Conservation (phyloP, 2,113 vertebrate species). For the Mobula hypostoma region DNA sequence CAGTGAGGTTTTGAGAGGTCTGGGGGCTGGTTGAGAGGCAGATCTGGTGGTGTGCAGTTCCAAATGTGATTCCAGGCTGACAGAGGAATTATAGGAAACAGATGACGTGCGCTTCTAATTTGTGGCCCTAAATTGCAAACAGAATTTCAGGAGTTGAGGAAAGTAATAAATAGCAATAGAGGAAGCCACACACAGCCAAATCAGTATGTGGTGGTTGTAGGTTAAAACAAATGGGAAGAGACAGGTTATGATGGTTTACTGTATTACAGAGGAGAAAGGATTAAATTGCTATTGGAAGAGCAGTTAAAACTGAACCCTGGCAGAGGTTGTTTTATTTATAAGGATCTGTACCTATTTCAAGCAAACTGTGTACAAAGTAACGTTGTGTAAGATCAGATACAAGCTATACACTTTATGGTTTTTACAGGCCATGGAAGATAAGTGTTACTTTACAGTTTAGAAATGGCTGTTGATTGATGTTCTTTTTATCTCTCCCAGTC, state of each 20-base stretch:
- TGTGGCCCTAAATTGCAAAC: slow-evolving; percentile 98
- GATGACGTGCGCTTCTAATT: slow-evolving; percentile 99
- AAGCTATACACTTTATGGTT: slow-evolving; percentile 27
- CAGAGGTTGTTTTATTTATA: slow-evolving; percentile 60
- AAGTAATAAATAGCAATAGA: slow-evolving; percentile 84
- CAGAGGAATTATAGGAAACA: slow-evolving; percentile 96
- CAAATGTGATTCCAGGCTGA: slow-evolving; percentile 80
- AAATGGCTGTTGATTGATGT: slow-evolving; percentile 34
- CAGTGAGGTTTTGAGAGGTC: slow-evolving; percentile 56
- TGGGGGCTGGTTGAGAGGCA: slow-evolving; percentile 51
- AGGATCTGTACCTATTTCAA: slow-evolving; percentile 30
- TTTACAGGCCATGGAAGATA: slow-evolving; percentile 37
- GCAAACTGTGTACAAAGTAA: slow-evolving; percentile 23
- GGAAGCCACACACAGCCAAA: slow-evolving; percentile 77
- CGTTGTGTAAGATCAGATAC: slow-evolving; percentile 25
- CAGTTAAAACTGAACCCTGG: slow-evolving; percentile 59
- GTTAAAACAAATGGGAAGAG: slow-evolving; percentile 80
- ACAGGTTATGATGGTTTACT: slow-evolving; percentile 86
- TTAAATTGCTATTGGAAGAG: slow-evolving; percentile 75
- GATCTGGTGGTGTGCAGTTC: slow-evolving; percentile 61
- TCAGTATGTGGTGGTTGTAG: slow-evolving; percentile 76
- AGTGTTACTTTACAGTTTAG: slow-evolving; percentile 36
- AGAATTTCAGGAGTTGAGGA: slow-evolving; percentile 91
- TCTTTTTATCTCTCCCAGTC: slow-evolving; percentile 35
- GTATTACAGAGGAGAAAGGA: slow-evolving; percentile 74